phyloP scores from a whole-genome alignment of 1,140 invertebrate genomes.

The Akabosia matsudoensis region DNA sequence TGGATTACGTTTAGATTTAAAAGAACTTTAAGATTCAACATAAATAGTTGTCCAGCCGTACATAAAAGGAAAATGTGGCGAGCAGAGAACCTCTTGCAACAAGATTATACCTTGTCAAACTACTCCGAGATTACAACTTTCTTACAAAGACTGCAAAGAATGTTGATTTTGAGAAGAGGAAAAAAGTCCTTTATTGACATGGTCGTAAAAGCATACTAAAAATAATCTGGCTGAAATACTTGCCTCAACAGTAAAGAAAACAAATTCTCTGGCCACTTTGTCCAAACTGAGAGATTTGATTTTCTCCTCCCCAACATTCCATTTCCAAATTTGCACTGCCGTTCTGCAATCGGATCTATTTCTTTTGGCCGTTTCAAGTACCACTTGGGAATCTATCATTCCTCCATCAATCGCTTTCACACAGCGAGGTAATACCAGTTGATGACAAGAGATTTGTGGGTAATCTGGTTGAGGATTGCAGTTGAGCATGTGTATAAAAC shows the following conservation, averaged over 20 bases:
- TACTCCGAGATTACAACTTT: too few relatives aligned
- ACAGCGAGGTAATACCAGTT: conserved; percentile 13
- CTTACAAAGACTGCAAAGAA: neutral
- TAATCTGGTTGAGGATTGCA: neutral
- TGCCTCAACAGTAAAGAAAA: neutral
- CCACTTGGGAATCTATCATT: conserved; percentile 22
- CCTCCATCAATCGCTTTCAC: conserved; percentile 17
- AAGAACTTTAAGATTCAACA: neutral
- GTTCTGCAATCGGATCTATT: too few relatives aligned
- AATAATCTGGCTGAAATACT: neutral
- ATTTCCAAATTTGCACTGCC: too few relatives aligned
- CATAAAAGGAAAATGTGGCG: neutral
- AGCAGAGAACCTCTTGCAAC: neutral
- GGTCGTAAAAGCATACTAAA: neutral
- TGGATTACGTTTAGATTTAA: neutral
- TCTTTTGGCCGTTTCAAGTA: neutral
- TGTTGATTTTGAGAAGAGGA: neutral
- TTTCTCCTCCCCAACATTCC: too few relatives aligned
- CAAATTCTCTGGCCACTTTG: neutral
- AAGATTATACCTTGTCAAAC: too few relatives aligned
- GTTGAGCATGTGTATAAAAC: too few relatives aligned
- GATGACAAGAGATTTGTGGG: conserved; percentile 17
- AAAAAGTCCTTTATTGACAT: neutral
- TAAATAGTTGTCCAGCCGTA: neutral
- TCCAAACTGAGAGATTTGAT: neutral